phyloP scores from a whole-genome alignment of 2,113 vertebrate genomes.

The Centropristis striata region DNA sequence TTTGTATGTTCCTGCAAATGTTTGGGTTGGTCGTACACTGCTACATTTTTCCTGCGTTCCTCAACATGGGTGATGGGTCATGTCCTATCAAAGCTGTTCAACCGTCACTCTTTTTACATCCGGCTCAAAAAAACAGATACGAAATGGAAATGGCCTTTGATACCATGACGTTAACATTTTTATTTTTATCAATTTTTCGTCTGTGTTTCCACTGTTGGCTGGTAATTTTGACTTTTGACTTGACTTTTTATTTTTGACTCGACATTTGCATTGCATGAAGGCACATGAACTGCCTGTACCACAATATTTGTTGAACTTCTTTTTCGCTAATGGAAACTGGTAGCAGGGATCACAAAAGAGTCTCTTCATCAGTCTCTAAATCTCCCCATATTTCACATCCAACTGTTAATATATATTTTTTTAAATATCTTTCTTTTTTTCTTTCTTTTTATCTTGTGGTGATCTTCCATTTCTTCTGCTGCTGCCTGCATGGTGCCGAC shows the following conservation, averaged over 20 bases:
- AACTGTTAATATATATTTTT: background rate
- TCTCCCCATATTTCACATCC: background rate
- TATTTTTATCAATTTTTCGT: background rate
- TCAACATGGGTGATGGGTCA: too few relatives aligned
- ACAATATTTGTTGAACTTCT: background rate
- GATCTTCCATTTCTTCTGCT: background rate
- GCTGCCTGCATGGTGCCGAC: background rate
- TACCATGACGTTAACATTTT: background rate
- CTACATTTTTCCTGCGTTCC: too few relatives aligned
- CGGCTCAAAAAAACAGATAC: too few relatives aligned
- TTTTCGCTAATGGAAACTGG: background rate
- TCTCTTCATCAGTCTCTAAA: background rate
- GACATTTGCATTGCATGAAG: constrained; percentile 4
- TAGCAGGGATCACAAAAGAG: background rate
- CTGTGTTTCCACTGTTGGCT: background rate
- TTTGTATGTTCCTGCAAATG: too few relatives aligned
- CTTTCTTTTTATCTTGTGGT: background rate
- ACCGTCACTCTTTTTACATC: too few relatives aligned
- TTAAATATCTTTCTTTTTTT: background rate
- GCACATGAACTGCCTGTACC: background rate
- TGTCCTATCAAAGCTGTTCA: too few relatives aligned
- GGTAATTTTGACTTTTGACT: background rate
- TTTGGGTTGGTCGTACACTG: too few relatives aligned
- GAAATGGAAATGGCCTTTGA: background rate
- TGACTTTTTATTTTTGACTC: constrained; percentile 3